Evolutionary conservation across 2,797 vertebrate genomes (phyloP), one percentile per base, ranked within the genome.

Genomic region (Lithobates sylvaticus): DNA sequence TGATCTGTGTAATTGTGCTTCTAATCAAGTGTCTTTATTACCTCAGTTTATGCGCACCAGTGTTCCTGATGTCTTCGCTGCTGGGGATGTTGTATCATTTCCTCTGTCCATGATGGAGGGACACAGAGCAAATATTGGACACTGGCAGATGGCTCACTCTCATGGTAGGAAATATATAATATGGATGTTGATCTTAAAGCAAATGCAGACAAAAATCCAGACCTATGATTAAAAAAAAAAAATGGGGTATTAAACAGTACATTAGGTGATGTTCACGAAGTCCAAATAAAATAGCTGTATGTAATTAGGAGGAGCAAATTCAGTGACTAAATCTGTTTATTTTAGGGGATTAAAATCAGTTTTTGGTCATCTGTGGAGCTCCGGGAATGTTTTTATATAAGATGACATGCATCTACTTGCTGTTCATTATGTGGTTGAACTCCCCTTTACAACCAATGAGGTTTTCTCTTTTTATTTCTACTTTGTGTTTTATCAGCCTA

Each of bases 141-240:
- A 98, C 91, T 97, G 97, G 92, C 97, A 98, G 81, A 91, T 98
- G 89, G 96, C 97, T 0, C 96, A 96, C 27, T 93, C 95, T 54
- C 97, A 97, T 0, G 97, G 97, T 97, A 91, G 91, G 89, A 67
- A 13, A 23, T 70, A n/a, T 50, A 10, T 32, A 61, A 61, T n/a
- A 61, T 61, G 16, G 8, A 61, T 61, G 58, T n/a, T 61, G 58
- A 6, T 8, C 16, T 61, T 61, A 7, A 61, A 61, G 23, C 21
- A 61, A 8, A 61, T 58, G 54, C 44, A 47, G 44, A 47, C 44
- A 47, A 6, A 21, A 61, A n/a, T 61, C n/a, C 16, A 61, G 23
- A n/a, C 58, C 44, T 21, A 4, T 23, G 2, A 61, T 61, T 29
- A 29, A 29, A 29, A 29, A n/a, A n/a, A 61, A 61, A 6, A 23